These are phyloP conservation scores for Shargacucullia verbasci DNA, from an alignment of 2,888 invertebrate species.

Conservation along the genomic window DNA sequence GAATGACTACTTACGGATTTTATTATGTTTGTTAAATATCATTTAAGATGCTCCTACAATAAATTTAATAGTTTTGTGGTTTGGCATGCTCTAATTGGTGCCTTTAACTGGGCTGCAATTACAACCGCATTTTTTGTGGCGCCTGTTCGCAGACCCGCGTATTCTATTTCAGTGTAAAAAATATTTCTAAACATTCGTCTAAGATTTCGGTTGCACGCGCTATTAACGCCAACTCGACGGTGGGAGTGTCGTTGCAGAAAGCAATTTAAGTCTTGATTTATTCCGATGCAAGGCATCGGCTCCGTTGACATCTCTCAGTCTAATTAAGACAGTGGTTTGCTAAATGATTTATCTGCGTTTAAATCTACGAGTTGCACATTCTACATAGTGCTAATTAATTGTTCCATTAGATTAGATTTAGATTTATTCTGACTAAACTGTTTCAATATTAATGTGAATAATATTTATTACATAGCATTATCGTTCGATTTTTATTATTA, in stretches of 20 bases:
- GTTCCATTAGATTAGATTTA: conserved; percentile 48
- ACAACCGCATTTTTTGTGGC: conserved; percentile 74
- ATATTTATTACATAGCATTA: too few relatives aligned
- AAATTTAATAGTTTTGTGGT: conserved; percentile 62
- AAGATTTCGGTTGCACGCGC: conserved; percentile 86
- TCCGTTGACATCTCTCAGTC: conserved; percentile 81
- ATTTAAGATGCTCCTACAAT: conserved; percentile 64
- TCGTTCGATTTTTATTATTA: too few relatives aligned
- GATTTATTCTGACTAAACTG: conserved; percentile 21
- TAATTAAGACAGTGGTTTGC: conserved; percentile 82
- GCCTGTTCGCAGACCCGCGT: conserved; percentile 71
- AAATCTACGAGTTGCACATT: conserved; percentile 61
- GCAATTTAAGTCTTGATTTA: conserved; percentile 86
- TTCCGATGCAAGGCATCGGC: conserved; percentile 75
- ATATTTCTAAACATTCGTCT: conserved; percentile 78
- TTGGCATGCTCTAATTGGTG: conserved; percentile 72
- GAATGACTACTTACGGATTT: conserved; percentile 67
- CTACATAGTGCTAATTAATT: conserved; percentile 55
- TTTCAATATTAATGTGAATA: too few relatives aligned
- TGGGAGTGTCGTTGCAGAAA: conserved; percentile 86
- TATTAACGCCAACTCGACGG: conserved; percentile 85
- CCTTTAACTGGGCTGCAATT: conserved; percentile 68
- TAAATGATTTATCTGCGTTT: conserved; percentile 76
- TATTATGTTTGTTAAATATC: conserved; percentile 64
- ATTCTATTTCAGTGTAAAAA: conserved; percentile 82